These are phyloP conservation scores for Setipinna tenuifilis DNA, from an alignment of 2,797 vertebrate species.

Conservation along the genomic window DNA sequence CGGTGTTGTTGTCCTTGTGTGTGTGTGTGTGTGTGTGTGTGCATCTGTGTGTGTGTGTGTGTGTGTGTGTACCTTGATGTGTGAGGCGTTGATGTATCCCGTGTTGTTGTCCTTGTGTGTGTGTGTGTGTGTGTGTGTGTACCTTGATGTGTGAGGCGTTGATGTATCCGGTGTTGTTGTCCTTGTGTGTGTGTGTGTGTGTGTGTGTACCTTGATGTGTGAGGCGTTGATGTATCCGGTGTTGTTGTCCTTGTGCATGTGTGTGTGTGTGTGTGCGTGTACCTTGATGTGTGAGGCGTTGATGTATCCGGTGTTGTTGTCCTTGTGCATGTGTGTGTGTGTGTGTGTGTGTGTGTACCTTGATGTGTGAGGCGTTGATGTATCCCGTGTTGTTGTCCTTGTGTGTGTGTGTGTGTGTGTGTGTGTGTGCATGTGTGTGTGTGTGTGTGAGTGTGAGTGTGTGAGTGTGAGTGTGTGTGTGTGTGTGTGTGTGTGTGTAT, in stretches of 20 bases:
- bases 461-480: slow-evolving; percentile 94
- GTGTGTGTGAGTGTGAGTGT: slow-evolving; percentile 96
- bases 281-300: slow-evolving; percentile 75
- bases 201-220: slow-evolving; percentile 85
- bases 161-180: slow-evolving; percentile 96
- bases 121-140: no score
- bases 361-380: slow-evolving; percentile 96
- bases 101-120: no score
- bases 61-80: no score
- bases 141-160: slow-evolving; percentile 98
- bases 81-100: no score
- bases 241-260: slow-evolving; percentile 97
- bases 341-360: slow-evolving; percentile 72
- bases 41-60: not conserved
- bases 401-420: no score
- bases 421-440: no score
- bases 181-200: no score
- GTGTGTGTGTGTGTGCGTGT: slow-evolving; percentile 49
- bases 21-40: slow-evolving; percentile 52
- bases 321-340: slow-evolving; percentile 78
- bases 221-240: slow-evolving; percentile 97
- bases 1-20: slow-evolving; percentile 96
- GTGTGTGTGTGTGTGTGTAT: slow-evolving; percentile 68
- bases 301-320: no score
- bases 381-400: slow-evolving; percentile 96